A percentile compares a stretch with the other conserved stretches of the same genome.
These are phyloP conservation scores for Epizoanthus fatuus DNA, from an alignment of 92 coral and sea anemone genomes.

Conservation along the genomic window DNA sequence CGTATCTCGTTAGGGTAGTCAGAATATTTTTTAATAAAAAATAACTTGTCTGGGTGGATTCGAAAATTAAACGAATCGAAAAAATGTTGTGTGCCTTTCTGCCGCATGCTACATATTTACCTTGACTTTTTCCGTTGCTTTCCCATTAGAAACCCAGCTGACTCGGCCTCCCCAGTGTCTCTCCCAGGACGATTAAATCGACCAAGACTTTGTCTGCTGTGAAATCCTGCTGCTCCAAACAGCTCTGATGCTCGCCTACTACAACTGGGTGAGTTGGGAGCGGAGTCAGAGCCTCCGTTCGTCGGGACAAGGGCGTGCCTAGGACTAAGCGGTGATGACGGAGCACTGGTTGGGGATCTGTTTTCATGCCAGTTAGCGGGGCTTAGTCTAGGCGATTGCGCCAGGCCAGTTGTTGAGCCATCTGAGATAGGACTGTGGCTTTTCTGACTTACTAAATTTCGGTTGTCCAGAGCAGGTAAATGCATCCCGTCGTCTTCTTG, in stretches of 20 bases:
- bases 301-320: background rate
- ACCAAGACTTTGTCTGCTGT: background rate
- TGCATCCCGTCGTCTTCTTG: background rate
- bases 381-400: background rate
- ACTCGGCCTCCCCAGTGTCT: background rate
- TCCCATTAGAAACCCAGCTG: background rate
- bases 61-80: background rate
- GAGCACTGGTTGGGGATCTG: constrained; percentile 16
- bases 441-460: constrained; percentile 32
- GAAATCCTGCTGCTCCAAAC: constrained; percentile 22
- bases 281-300: background rate
- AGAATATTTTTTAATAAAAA: background rate
- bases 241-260: constrained; percentile 38
- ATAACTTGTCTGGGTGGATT: background rate
- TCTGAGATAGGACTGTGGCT: background rate
- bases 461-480: constrained; percentile 19
- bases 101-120: background rate
- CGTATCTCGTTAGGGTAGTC: no score
- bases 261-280: constrained; percentile 13
- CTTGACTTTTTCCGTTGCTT: constrained; percentile 34
- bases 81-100: no score
- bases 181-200: background rate
- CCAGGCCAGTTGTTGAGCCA: background rate
- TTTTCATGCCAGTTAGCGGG: background rate
- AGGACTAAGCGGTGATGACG: constrained; percentile 13